phyloP scores from a whole-genome alignment of 2,797 vertebrate species.

The Tragelaphus eurycerus region DNA sequence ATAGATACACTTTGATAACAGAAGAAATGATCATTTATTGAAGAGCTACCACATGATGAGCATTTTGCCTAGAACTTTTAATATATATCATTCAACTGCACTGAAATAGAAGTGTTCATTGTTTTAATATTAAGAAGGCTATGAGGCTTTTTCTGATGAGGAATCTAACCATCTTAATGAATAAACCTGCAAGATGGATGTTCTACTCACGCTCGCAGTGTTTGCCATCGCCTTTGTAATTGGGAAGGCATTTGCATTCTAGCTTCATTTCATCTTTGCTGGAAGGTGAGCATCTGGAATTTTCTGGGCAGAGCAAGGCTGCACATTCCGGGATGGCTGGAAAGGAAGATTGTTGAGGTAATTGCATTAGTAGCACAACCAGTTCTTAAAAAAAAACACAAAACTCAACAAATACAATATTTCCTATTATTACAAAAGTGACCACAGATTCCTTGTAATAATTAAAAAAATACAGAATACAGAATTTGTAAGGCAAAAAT shows the following conservation, averaged over 20 bases:
- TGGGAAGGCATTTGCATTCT: conserved; percentile 88
- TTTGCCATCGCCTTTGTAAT: conserved; percentile 79
- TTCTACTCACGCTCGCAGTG: conserved; percentile 89
- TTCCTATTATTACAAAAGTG: neutral
- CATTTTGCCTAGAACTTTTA: neutral
- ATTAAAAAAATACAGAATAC: neutral
- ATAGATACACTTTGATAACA: neutral
- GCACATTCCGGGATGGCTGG: conserved; percentile 88
- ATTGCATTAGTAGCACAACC: neutral
- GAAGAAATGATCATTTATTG: neutral
- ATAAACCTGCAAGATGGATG: neutral
- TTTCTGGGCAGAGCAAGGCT: conserved; percentile 84
- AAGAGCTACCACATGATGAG: neutral
- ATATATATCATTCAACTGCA: neutral
- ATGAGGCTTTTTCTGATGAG: neutral
- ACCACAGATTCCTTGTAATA: neutral
- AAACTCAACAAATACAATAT: neutral
- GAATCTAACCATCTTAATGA: neutral
- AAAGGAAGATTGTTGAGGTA: neutral
- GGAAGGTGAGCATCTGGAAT: conserved; percentile 87
- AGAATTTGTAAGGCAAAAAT: neutral
- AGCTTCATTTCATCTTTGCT: conserved; percentile 76
- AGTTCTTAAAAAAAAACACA: neutral
- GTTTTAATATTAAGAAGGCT: neutral
- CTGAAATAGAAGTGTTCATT: neutral